Conservation (phyloP, 1,140 invertebrate species). For the Heliconius nattereri region DNA sequence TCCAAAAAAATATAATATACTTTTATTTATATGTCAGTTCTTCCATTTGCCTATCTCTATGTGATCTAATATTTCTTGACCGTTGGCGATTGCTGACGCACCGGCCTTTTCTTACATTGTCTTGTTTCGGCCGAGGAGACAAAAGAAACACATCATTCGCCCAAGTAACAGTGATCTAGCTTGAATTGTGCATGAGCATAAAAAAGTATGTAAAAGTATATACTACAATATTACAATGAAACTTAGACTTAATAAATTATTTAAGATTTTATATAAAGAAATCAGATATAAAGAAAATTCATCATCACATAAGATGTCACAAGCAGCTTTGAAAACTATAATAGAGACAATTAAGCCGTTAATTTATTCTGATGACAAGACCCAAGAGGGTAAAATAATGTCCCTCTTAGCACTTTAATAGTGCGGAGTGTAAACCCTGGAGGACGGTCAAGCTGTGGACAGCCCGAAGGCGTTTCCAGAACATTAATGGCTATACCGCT, state of each 20-base stretch:
- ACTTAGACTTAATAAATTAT: neutral
- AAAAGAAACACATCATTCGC: conserved; percentile 76
- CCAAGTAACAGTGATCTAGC: conserved; percentile 51
- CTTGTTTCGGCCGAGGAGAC: conserved; percentile 62
- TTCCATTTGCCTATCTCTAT: neutral
- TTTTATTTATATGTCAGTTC: neutral
- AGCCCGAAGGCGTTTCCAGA: conserved; percentile 64
- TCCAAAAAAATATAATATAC: neutral
- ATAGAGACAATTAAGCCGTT: conserved; percentile 69
- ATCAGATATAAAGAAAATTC: conserved; percentile 2
- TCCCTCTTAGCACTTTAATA: conserved; percentile 78
- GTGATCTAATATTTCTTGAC: conserved; percentile 47
- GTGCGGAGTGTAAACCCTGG: conserved; percentile 59
- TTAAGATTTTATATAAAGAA: neutral
- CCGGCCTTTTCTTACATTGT: conserved; percentile 68
- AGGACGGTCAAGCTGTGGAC: conserved; percentile 66
- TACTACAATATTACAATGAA: neutral
- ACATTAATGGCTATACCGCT: conserved; percentile 60
- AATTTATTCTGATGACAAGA: conserved; percentile 71
- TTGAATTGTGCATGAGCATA: neutral
- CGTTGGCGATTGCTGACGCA: conserved; percentile 64
- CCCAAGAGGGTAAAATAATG: conserved; percentile 70
- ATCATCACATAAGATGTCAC: conserved; percentile 27
- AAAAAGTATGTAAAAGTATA: neutral
- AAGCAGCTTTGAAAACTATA: conserved; percentile 48